Percentiles rank a stretch among this genome's conserved stretches.
Evolutionary conservation across 2,888 invertebrate genomes (phyloP).

Genomic region (Torymus auratus): DNA sequence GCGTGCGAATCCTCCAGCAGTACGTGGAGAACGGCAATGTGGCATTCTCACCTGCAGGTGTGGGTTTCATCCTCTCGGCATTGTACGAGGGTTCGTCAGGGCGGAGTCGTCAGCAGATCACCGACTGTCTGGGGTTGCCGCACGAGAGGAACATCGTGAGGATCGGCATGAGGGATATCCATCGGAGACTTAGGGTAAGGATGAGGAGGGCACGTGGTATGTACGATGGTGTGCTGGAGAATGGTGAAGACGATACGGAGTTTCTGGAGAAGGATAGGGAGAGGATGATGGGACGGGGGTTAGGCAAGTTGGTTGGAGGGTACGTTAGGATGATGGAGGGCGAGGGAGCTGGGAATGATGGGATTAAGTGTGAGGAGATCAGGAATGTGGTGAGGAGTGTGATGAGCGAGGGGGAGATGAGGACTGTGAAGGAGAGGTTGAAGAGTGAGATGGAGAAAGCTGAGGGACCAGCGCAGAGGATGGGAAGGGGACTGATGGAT

Average conservation of each 20-base stretch:
- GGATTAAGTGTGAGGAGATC: not conserved
- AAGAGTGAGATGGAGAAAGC: too few relatives aligned
- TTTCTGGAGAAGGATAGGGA: not conserved
- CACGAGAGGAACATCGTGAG: constrained; percentile 85
- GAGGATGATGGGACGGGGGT: not conserved
- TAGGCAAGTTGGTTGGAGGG: not conserved
- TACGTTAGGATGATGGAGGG: not conserved
- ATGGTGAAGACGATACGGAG: constrained; percentile 4
- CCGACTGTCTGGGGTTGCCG: constrained; percentile 84
- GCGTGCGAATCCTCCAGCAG: constrained; percentile 76
- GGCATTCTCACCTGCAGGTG: constrained; percentile 90
- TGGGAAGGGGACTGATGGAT: too few relatives aligned
- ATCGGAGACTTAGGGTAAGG: constrained; percentile 87
- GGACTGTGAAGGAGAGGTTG: not conserved
- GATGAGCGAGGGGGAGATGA: not conserved
- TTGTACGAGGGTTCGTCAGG: constrained; percentile 88
- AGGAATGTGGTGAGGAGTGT: not conserved
- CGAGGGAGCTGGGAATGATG: not conserved
- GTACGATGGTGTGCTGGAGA: not conserved
- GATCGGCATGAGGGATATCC: constrained; percentile 89
- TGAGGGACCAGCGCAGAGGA: too few relatives aligned
- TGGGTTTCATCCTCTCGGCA: constrained; percentile 87
- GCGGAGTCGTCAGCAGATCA: constrained; percentile 85
- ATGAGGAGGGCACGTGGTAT: not conserved
- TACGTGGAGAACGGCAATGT: constrained; percentile 80